phyloP scores from a whole-genome alignment of 1,140 invertebrate genomes.

The Tetragnatha versicolor region DNA sequence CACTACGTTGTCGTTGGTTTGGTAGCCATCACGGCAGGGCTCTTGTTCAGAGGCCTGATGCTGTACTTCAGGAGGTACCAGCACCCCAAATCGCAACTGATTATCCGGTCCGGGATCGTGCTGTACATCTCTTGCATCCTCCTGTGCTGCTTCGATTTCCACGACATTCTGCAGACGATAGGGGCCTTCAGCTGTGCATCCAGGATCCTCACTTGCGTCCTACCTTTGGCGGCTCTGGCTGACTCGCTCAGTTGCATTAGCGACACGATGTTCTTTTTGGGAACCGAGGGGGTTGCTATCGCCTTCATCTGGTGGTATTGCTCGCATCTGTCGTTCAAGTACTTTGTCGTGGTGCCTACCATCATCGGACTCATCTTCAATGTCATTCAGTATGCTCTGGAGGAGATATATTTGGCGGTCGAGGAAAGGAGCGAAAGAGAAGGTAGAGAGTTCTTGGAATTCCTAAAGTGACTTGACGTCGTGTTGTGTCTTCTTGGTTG shows the following conservation, averaged over 20 bases:
- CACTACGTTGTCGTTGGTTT: not conserved
- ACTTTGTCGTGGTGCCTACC: slow-evolving; percentile 22
- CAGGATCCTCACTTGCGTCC: not conserved
- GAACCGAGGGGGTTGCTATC: not conserved
- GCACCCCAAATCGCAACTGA: not conserved
- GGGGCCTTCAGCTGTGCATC: not conserved
- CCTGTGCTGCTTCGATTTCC: not conserved
- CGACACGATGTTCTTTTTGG: not conserved
- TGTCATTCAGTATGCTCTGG: not conserved
- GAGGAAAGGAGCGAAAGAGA: not conserved
- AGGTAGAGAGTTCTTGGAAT: too few relatives aligned
- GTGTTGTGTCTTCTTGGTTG: too few relatives aligned
- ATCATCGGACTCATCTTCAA: slow-evolving; percentile 3
- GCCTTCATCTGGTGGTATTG: slow-evolving; percentile 17
- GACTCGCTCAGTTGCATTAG: not conserved
- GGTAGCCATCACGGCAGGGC: not conserved
- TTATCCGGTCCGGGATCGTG: not conserved
- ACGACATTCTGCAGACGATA: not conserved
- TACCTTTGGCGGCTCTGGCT: slow-evolving; percentile 3
- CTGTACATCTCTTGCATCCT: not conserved
- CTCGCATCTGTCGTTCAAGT: slow-evolving; percentile 8
- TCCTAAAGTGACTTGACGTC: too few relatives aligned
- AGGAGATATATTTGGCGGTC: not conserved
- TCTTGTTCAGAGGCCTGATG: not conserved
- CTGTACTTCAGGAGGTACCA: not conserved